Evolutionary conservation across 2,113 vertebrate genomes (phyloP), one percentile per base, ranked within the genome.

Genomic region (Nibea coibor): DNA sequence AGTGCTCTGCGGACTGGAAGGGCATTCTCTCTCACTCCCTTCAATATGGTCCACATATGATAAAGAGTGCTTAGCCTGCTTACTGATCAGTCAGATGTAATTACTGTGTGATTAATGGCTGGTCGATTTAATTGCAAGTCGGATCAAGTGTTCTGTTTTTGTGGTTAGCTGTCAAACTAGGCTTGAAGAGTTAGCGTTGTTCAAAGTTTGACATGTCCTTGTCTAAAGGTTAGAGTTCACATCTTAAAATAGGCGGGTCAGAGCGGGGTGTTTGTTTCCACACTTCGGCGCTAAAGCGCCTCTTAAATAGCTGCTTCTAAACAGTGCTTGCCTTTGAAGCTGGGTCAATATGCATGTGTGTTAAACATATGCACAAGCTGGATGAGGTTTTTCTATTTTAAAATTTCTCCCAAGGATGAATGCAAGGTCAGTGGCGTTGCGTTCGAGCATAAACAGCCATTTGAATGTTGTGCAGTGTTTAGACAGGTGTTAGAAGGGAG

Each of bases 401-500:
- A 57, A 87, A 73, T 72, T 39, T 72, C 62, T 78, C 22, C 19
- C 47, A 66, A 78, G 69, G 80, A 86, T 79, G 45, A 87, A 72
- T 78, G 69, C 64, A 86, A 87, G 84, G 89, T 83, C 87, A 78
- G 42, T 22, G 45, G 63, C 22, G 28, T 63, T 73, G 43, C 12
- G 26, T 59, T 24, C 4, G 3, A 69, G 80, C 65, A 59, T 80
- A 73, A 83, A 81, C 80, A 70, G 72, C 61, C 73, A 64, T 82
- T 81, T 83, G 22, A 70, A 76, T 43, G 10, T 43, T 70, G 61
- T 11, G 58, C 84, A 80, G 78, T 82, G 73, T 81, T 84, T 84
- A 81, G 72, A 89, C 88, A 85, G 78, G 75, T 84, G 86, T 73
- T 84, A 56, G 80, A 79, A 72, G 57, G 28, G 65, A 66, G 78